Percentiles rank a stretch among this genome's conserved stretches.
Evolutionary conservation across 2,888 invertebrate genomes (phyloP).

Genomic region (Synergus umbraculus): DNA sequence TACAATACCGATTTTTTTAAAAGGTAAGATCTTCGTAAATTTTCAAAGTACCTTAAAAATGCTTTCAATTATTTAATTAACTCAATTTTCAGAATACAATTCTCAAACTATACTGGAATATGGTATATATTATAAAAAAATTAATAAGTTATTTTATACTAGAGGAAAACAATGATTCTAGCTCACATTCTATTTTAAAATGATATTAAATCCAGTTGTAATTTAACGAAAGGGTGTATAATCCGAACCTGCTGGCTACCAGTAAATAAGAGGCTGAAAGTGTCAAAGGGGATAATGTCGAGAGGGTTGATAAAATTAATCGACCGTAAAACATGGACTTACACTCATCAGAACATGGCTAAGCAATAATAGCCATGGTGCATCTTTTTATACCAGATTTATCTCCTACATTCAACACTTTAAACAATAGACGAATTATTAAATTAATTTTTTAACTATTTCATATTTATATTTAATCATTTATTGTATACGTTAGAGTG

Average conservation of each 20-base stretch:
- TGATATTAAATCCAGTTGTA: slow-evolving; percentile 32
- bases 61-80: too few species aligned
- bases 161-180: slow-evolving; percentile 1
- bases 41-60: too few species aligned
- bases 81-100: too few species aligned
- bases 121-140: neutral
- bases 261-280: slow-evolving; percentile 44
- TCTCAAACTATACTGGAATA: neutral
- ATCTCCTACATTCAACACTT: neutral
- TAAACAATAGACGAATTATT: neutral
- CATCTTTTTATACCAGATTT: neutral
- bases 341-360: slow-evolving; percentile 33
- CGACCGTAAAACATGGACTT: slow-evolving; percentile 53
- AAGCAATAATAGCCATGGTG: slow-evolving; percentile 28
- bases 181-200: slow-evolving; percentile 6
- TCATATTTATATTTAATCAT: neutral
- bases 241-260: slow-evolving; percentile 62
- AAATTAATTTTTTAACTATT: neutral
- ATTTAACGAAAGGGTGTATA: slow-evolving; percentile 56
- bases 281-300: slow-evolving; percentile 46
- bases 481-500: too few species aligned
- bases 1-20: too few species aligned
- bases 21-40: too few species aligned
- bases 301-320: slow-evolving; percentile 58
- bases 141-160: neutral